Conservation (phyloP, 2,113 vertebrate genomes). For the Anoura caudifer region DNA sequence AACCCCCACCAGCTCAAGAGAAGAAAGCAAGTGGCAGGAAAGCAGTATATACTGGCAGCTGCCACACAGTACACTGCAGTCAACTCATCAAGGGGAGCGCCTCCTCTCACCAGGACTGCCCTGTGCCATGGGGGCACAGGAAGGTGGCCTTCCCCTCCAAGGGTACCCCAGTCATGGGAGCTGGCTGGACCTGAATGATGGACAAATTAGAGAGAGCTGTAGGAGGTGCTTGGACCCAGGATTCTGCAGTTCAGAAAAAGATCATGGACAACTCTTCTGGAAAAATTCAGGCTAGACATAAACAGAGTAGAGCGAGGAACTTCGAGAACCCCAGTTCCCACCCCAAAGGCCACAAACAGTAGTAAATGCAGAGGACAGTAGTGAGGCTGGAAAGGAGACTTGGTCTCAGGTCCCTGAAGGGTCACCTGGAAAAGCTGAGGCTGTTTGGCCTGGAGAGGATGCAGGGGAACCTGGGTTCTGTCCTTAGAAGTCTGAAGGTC, state of each 20-base stretch:
- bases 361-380: background rate
- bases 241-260: background rate
- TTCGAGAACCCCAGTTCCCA: background rate
- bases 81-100: background rate
- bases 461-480: background rate
- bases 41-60: background rate
- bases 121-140: background rate
- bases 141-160: background rate
- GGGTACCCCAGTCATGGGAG: background rate
- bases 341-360: background rate
- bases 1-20: background rate
- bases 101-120: background rate
- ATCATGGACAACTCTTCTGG: background rate
- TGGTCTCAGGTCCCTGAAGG: background rate
- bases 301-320: background rate
- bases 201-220: background rate
- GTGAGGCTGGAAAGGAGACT: background rate
- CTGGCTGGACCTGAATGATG: background rate
- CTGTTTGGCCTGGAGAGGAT: background rate
- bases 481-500: background rate
- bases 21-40: background rate
- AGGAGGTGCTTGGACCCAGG: background rate
- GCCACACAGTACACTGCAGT: background rate
- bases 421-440: background rate
- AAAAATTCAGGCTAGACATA: conserved; percentile 29